Evolutionary conservation across 2,888 invertebrate species (phyloP).

Genomic region (Bombylius major): DNA sequence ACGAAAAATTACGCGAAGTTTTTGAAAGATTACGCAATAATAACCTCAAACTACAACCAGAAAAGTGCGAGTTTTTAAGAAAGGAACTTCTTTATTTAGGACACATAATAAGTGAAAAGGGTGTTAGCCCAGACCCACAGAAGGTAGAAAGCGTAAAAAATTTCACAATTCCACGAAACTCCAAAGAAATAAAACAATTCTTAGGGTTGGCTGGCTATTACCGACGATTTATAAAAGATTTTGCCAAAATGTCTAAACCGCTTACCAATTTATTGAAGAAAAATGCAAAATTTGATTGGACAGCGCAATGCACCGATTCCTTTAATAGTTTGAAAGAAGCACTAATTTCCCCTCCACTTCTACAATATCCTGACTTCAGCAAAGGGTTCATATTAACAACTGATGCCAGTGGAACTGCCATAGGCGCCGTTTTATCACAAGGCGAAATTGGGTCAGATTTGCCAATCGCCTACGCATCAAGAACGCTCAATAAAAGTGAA

Average conservation of each 20-base stretch:
- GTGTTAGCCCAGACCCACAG: conserved; percentile 9
- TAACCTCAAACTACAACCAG: conserved; percentile 18
- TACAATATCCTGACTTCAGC: conserved; percentile 26
- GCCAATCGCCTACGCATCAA: conserved; percentile 19
- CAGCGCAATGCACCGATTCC: not conserved
- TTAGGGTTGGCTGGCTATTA: conserved; percentile 16
- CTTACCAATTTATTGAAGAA: conserved; percentile 2
- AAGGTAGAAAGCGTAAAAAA: conserved; percentile 1
- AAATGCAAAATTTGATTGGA: conserved; percentile 3
- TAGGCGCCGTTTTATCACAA: conserved; percentile 20
- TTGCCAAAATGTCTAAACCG: conserved; percentile 4
- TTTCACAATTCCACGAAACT: conserved; percentile 10
- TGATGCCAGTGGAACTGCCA: conserved; percentile 18
- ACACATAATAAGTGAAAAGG: conserved; percentile 21
- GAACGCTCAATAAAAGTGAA: conserved; percentile 17
- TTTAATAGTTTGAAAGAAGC: conserved; percentile 2
- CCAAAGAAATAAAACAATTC: conserved; percentile 17
- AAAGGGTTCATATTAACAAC: conserved; percentile 20
- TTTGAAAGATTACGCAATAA: not conserved
- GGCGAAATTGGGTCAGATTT: conserved; percentile 2
- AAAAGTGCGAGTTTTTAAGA: conserved; percentile 17
- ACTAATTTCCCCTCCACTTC: conserved; percentile 18
- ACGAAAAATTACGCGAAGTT: not conserved
- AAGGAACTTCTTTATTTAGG: conserved; percentile 16
- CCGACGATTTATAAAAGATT: conserved; percentile 7